A percentile compares a stretch with the other conserved stretches of the same genome.
Conservation (phyloP, 2,797 vertebrate species). For the Mus minutoides region DNA sequence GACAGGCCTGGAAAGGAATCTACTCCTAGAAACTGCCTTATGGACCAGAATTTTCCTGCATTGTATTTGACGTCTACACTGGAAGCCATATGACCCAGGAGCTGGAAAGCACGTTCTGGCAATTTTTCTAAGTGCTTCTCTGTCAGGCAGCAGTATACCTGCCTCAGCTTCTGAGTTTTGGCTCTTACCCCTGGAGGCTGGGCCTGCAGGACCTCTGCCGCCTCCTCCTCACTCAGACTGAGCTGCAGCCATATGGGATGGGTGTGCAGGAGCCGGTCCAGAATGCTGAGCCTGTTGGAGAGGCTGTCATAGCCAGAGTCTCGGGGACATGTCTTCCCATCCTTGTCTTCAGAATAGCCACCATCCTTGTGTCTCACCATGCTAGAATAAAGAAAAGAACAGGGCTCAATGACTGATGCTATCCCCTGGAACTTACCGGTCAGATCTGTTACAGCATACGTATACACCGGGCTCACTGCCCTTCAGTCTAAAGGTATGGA, state of each 20-base stretch:
- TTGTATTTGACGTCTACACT: not conserved
- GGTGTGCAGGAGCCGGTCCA: slow-evolving; percentile 94
- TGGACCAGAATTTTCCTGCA: not conserved
- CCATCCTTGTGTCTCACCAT: slow-evolving; percentile 91
- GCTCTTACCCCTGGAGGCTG: slow-evolving; percentile 94
- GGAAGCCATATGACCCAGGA: not conserved
- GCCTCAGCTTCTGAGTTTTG: not conserved
- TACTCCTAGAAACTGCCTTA: not conserved
- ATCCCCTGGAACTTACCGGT: not conserved
- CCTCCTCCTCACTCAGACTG: slow-evolving; percentile 91
- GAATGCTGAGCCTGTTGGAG: slow-evolving; percentile 92
- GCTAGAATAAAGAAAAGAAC: slow-evolving; percentile 82
- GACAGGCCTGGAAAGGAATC: not conserved
- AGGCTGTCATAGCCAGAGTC: slow-evolving; percentile 95
- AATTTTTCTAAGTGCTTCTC: not conserved
- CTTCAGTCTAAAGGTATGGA: not conserved
- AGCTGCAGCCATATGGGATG: slow-evolving; percentile 95
- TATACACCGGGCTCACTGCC: not conserved
- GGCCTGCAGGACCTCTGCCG: slow-evolving; percentile 88
- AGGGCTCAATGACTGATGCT: not conserved
- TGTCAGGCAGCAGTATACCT: not conserved
- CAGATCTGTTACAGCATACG: not conserved
- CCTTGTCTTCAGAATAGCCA: slow-evolving; percentile 87
- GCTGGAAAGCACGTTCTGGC: not conserved
- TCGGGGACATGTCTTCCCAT: slow-evolving; percentile 85